Base-by-base conservation (phyloP, 2,113 vertebrate genomes). In the Lipotes vexillifer region DNA sequence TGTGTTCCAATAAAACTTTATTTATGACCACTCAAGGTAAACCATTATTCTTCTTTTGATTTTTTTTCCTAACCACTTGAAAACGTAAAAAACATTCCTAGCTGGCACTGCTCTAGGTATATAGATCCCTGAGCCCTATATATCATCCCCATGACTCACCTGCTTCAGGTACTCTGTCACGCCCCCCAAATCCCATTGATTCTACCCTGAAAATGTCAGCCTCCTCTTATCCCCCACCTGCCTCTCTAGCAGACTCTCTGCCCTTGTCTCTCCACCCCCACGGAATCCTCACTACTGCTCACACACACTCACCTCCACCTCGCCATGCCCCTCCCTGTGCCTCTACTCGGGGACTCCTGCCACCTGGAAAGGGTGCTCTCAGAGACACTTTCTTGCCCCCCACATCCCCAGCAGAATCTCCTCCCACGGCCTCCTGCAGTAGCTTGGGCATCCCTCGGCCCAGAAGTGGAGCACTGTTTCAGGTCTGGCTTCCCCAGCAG, bases 1-100 rank as follows among this genome's bases (percentile, higher is more conserved):
- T 52, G 59, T 27, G 18, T 93, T 88, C 92, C 86, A 94, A 57
- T 83, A 93, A 96, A 97, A 88, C 85, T 90, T 94, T 84, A 92
- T 94, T 95, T 88, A 71, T 36, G 63, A 46, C 66, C 78, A 55
- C 36, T 17, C 38, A 66, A 61, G 69, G 25, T 7, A 38, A 83
- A 92, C 75, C 29, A 85, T 33, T 75, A 52, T 68, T 85, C n/a
- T 61, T 61, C 46, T 65, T 87, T 89, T n/a, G 21, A 10, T 66
- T 36, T 66, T 55, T 44, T 9, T 0, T 1, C 20, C 18, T 41
- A 72, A 25, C 66, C 77, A 44, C 59, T 61, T 89, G 59, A 49
- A 93, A 88, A 69, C 41, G 55, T 86, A 65, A 69, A 85, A 82
- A 31, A 15, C 10, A 29, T 81, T 74, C 57, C 78, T 57, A 44